Evolutionary conservation across 1,140 invertebrate species (phyloP), one percentile per base, ranked within the genome.

Genomic region (Colletes gigas): DNA sequence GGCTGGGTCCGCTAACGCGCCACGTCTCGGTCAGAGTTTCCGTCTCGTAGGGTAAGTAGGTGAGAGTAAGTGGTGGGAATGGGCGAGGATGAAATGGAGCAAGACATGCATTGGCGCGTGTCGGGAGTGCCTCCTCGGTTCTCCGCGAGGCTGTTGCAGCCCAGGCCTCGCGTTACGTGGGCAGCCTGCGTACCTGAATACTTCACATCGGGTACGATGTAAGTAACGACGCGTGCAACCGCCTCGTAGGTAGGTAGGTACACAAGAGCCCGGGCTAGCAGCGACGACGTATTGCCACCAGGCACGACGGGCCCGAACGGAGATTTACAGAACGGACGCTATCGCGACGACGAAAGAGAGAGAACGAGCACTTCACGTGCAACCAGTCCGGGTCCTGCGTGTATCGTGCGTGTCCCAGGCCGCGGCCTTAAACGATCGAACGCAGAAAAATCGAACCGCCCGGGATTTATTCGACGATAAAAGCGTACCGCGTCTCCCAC

Each of bases 101-200:
- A 92, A 92, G 89, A 92, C 91, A 90, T 85, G 92, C 91, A 92
- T 91, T 92, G 91, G 89, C 91, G 92, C 92, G 92, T 92, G 92
- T 93, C 92, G 91, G 91, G 91, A 89, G 92, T 92, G 91, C 90
- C 90, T 89, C 79, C 84, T 87, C 88, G 88, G 73, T 44, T 57
- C 71, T 63, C 19, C 68, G 68, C 69, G 47, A 62, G 75, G 68
- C 70, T 69, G 65, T 76, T 78, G 82, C 62, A 74, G 57, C 44
- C 78, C 59, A 70, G 1, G 63, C 70, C 41, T 14, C 78, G 57
- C 54, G 73, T 86, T 87, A 89, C 83, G 83, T 87, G 80, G 84
- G 75, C 84, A 83, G 84, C 8, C 72, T 57, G 60, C 74, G 70
- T 52, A 75, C 39, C 50, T 75, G 80, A 79, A 72, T 82, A 55